Evolutionary conservation across 2,797 vertebrate species (phyloP).

Genomic region (Lemur catta): DNA sequence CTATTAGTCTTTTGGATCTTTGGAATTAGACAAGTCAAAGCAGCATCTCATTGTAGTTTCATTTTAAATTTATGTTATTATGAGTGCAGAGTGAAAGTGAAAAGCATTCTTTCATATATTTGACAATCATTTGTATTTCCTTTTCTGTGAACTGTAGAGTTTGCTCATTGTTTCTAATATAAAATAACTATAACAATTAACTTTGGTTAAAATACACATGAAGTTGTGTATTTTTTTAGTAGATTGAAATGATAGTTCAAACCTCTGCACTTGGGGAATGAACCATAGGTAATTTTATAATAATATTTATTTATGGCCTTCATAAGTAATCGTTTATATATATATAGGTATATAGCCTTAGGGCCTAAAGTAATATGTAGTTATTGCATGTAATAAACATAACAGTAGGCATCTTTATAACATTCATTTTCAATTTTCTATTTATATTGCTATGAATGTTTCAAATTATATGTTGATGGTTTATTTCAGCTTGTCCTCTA

Average conservation of each 20-base stretch:
- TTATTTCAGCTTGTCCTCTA: slow-evolving; percentile 27
- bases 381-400: background rate
- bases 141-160: background rate
- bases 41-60: background rate
- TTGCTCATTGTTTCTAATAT: background rate
- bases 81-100: background rate
- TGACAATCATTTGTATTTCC: background rate
- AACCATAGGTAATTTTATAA: slow-evolving; percentile 29
- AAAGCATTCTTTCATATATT: background rate
- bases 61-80: slow-evolving; percentile 9
- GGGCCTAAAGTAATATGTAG: slow-evolving; percentile 45
- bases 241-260: background rate
- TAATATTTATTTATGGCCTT: background rate
- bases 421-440: slow-evolving; percentile 38
- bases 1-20: background rate
- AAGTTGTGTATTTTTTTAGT: background rate
- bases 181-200: slow-evolving; percentile 29
- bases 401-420: slow-evolving; percentile 13
- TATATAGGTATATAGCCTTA: background rate
- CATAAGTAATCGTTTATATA: background rate
- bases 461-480: slow-evolving; percentile 1
- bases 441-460: background rate
- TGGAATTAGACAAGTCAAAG: background rate
- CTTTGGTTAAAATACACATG: slow-evolving; percentile 45
- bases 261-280: background rate